Conservation (phyloP, 2,888 invertebrate genomes). For the Eledona agricola region DNA sequence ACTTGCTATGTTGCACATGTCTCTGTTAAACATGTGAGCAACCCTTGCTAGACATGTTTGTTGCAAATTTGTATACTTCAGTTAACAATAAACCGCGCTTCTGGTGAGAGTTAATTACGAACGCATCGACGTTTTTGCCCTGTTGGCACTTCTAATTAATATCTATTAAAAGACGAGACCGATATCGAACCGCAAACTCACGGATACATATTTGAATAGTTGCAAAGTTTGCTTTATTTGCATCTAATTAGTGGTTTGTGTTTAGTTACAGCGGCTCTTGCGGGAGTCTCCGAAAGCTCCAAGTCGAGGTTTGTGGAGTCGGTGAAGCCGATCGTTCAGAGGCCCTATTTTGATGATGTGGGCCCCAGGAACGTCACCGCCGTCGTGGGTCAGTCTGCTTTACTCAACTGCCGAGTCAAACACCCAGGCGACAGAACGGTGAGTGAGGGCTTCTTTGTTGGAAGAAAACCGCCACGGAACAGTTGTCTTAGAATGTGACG, state of each 20-base stretch:
- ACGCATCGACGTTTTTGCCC: too few relatives aligned
- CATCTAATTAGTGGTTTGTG: constrained; percentile 31
- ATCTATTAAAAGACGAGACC: constrained; percentile 3
- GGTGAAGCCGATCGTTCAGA: constrained; percentile 59
- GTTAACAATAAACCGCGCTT: too few relatives aligned
- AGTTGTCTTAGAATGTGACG: constrained; percentile 22
- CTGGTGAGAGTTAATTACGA: too few relatives aligned
- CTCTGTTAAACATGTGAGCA: constrained; percentile 10
- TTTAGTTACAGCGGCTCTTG: constrained; percentile 36
- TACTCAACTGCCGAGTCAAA: constrained; percentile 83
- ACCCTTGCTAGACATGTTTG: not conserved
- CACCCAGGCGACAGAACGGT: constrained; percentile 89
- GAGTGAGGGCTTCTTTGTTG: constrained; percentile 59
- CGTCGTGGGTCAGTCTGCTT: constrained; percentile 82
- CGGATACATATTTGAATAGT: constrained; percentile 11
- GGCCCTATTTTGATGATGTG: constrained; percentile 86
- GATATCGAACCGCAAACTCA: constrained; percentile 8
- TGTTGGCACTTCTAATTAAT: constrained; percentile 1
- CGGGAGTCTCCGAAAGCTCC: constrained; percentile 35
- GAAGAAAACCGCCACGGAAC: constrained; percentile 6
- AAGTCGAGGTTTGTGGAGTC: constrained; percentile 46
- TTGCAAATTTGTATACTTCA: too few relatives aligned
- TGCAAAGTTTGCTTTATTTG: constrained; percentile 16
- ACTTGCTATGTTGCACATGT: constrained; percentile 3
- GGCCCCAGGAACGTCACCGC: constrained; percentile 84